A percentile compares a stretch with the other conserved stretches of the same genome.
Evolutionary conservation across 2,113 vertebrate genomes (phyloP).

Genomic region (Dromaius novaehollandiae): DNA sequence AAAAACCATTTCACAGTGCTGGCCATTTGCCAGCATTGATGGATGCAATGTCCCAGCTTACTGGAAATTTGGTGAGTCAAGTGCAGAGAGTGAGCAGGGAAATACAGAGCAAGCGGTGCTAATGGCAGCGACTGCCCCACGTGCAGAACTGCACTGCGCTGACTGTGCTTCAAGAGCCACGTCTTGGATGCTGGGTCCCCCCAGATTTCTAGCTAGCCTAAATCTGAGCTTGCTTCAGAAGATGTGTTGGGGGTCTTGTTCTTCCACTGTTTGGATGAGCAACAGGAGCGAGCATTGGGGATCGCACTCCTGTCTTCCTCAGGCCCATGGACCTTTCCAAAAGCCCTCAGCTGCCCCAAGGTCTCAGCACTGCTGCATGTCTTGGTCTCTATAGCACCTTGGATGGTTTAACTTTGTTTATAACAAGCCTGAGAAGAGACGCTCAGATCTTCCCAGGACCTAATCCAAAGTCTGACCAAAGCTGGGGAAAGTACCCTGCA

Average conservation of each 20-base stretch:
- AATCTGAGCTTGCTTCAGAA: background rate
- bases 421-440: background rate
- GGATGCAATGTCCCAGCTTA: background rate
- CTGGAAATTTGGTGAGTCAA: background rate
- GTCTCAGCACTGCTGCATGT: fast-evolving
- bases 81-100: fast-evolving
- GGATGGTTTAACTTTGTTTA: background rate
- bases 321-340: fast-evolving
- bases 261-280: fast-evolving
- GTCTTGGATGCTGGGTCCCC: background rate
- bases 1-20: background rate
- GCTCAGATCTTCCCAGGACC: background rate
- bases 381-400: background rate
- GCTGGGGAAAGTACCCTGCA: fast-evolving
- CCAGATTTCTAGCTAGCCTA: background rate
- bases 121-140: background rate
- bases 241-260: fast-evolving
- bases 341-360: background rate
- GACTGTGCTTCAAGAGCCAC: background rate
- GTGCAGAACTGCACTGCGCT: background rate
- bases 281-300: background rate
- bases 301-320: background rate
- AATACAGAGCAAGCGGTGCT: fast-evolving
- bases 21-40: background rate
- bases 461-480: background rate